Conservation (phyloP, 92 coral and sea anemone genomes). For the Scolanthus callimorphus region DNA sequence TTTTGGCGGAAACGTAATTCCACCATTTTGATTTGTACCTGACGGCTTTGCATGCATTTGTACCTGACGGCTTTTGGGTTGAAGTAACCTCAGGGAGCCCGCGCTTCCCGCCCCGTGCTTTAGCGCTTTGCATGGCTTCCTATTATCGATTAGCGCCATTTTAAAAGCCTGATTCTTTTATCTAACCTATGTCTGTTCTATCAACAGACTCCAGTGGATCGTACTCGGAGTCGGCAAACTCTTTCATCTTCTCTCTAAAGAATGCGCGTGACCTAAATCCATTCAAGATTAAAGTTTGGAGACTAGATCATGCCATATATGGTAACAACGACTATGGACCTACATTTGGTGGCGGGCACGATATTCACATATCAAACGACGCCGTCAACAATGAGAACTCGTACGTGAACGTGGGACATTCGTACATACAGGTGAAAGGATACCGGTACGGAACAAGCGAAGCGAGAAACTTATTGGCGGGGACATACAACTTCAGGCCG, state of each 20-base stretch:
- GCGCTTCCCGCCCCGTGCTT: no score
- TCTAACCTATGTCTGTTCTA: no score
- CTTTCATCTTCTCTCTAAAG: slow-evolving; percentile 65
- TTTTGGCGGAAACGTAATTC: no score
- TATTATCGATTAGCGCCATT: no score
- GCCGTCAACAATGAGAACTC: slow-evolving; percentile 52
- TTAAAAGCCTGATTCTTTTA: no score
- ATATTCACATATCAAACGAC: slow-evolving; percentile 35
- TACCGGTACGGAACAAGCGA: slow-evolving; percentile 21
- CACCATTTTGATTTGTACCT: no score
- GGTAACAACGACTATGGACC: slow-evolving; percentile 35
- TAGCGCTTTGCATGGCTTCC: no score
- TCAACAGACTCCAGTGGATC: slow-evolving; percentile 50
- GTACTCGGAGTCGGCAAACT: slow-evolving; percentile 38
- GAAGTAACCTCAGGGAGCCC: no score
- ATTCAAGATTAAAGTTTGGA: slow-evolving; percentile 39
- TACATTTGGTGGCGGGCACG: slow-evolving; percentile 65
- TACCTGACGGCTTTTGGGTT: no score
- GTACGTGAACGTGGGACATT: slow-evolving; percentile 33
- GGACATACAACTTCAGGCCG: slow-evolving; percentile 46
- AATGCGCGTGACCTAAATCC: slow-evolving; percentile 45
- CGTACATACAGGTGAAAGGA: slow-evolving; percentile 28
- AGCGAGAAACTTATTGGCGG: slow-evolving; percentile 37
- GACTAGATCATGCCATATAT: slow-evolving; percentile 36
- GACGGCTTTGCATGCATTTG: no score